Conservation (phyloP, 2,797 vertebrate species). For the Poeciliopsis paucimaculata region DNA sequence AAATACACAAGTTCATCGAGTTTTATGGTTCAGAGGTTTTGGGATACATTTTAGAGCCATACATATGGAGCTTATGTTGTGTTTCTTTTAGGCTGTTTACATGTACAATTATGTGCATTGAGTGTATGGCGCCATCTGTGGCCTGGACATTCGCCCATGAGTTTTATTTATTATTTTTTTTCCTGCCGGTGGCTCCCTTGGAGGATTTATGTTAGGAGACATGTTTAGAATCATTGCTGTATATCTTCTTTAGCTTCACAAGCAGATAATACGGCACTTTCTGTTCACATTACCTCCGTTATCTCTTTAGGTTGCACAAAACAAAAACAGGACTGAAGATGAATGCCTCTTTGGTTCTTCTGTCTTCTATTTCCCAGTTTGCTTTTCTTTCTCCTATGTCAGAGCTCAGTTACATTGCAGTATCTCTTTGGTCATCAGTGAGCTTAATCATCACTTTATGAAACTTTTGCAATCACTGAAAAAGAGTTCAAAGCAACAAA, state of each 20-base stretch:
- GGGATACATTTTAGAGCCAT: constrained; percentile 43
- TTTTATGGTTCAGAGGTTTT: constrained; percentile 31
- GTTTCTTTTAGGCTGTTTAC: constrained; percentile 61
- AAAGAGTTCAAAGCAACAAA: constrained; percentile 46
- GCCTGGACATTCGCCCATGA: constrained; percentile 66
- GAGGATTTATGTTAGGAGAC: constrained; percentile 62
- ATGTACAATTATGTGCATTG: constrained; percentile 25
- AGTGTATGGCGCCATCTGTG: constrained; percentile 69
- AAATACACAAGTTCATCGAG: constrained; percentile 13
- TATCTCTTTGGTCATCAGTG: constrained; percentile 56
- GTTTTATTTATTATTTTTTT: constrained; percentile 23
- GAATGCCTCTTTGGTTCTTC: constrained; percentile 15
- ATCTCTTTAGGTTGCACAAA: not conserved
- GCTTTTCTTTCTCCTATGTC: not conserved
- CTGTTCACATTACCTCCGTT: not conserved
- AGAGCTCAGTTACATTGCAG: constrained; percentile 27
- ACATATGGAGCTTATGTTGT: constrained; percentile 60
- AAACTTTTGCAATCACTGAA: constrained; percentile 29
- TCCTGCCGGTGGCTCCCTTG: constrained; percentile 59
- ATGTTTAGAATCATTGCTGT: constrained; percentile 55
- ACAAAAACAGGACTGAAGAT: not conserved
- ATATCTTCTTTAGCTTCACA: constrained; percentile 5
- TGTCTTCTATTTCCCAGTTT: not conserved
- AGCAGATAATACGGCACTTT: constrained; percentile 6
- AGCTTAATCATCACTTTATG: constrained; percentile 40